Evolutionary conservation across 1,140 invertebrate species (phyloP).

Genomic region (Lordiphosa clarofinis): DNA sequence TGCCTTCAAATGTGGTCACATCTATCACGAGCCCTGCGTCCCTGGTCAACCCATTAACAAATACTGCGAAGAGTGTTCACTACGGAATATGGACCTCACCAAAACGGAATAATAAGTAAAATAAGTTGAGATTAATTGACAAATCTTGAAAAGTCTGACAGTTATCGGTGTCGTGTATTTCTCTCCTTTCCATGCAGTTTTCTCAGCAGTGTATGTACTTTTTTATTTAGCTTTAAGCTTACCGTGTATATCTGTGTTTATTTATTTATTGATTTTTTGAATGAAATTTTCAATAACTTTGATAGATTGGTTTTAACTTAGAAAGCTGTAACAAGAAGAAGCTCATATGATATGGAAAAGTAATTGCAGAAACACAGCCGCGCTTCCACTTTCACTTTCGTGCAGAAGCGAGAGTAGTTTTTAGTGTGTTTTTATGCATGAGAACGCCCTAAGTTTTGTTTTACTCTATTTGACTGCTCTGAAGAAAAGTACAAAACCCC

Average conservation of each 20-base stretch:
- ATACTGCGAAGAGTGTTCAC: constrained; percentile 82
- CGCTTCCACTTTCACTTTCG: no score
- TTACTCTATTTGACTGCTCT: no score
- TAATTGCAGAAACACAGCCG: no score
- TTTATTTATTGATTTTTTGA: constrained; percentile 40
- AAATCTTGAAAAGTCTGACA: constrained; percentile 9
- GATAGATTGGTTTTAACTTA: neutral
- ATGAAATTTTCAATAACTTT: constrained; percentile 8
- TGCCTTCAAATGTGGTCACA: constrained; percentile 94
- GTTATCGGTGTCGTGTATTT: neutral
- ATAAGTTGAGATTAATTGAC: neutral
- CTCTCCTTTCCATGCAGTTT: neutral
- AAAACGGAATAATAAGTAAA: constrained; percentile 2
- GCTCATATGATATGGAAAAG: no score
- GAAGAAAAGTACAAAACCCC: no score
- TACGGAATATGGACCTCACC: constrained; percentile 14
- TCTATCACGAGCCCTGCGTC: constrained; percentile 93
- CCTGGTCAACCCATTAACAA: constrained; percentile 80
- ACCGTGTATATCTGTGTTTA: constrained; percentile 24
- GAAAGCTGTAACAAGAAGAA: neutral
- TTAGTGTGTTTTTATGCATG: no score
- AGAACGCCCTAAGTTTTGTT: no score
- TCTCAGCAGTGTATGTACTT: constrained; percentile 3
- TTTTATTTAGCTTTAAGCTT: constrained; percentile 27
- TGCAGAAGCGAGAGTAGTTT: no score